Evolutionary conservation across 2,113 vertebrate genomes (phyloP).

Genomic region (Axis porcinus): DNA sequence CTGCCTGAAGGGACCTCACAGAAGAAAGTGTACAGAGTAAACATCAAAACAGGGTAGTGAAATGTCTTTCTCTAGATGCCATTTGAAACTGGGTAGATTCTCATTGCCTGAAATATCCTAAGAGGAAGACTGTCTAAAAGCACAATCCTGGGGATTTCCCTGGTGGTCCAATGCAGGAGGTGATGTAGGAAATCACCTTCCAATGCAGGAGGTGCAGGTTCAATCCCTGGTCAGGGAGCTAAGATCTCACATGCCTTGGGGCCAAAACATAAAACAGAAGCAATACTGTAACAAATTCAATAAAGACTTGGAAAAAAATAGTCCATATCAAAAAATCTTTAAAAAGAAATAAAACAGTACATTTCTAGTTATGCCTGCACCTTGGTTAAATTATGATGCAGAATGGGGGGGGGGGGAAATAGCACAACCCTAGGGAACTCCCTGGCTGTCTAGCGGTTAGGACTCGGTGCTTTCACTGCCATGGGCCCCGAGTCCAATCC

Average conservation of each 20-base stretch:
- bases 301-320: not conserved
- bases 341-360: not conserved
- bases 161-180: not conserved
- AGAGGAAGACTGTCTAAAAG: not conserved
- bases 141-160: not conserved
- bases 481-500: not conserved
- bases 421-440: not conserved
- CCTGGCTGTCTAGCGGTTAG: not conserved
- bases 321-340: not conserved
- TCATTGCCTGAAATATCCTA: not conserved
- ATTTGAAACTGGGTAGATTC: not conserved
- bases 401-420: not conserved
- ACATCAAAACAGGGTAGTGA: not conserved
- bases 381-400: not conserved
- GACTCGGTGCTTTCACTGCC: not conserved
- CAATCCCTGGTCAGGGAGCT: not conserved
- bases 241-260: not conserved
- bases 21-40: not conserved
- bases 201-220: not conserved
- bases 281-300: not conserved
- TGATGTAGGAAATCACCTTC: not conserved
- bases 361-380: not conserved
- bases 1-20: not conserved
- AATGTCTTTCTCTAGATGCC: not conserved
- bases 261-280: not conserved